These are phyloP conservation scores for Lagenorhynchus albirostris DNA, from an alignment of 2,113 vertebrate genomes.

Conservation along the genomic window DNA sequence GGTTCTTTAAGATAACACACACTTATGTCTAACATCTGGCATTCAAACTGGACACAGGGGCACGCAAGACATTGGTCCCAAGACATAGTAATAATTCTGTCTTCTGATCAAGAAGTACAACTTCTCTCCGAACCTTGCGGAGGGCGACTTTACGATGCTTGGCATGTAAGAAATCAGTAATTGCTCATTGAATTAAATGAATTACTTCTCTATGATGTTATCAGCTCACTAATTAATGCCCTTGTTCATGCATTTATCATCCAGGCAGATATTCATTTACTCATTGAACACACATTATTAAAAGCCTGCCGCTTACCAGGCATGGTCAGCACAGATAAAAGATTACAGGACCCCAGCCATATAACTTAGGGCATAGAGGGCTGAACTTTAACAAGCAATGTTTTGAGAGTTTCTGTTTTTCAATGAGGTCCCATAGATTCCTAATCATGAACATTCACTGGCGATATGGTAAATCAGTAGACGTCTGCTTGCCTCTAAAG, in stretches of 20 bases:
- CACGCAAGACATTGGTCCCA: neutral
- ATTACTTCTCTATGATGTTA: neutral
- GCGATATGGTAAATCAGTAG: too few relatives aligned
- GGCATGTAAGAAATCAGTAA: neutral
- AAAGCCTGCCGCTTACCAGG: neutral
- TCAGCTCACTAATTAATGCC: rapidly evolving
- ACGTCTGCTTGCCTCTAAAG: neutral
- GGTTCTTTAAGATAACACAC: neutral
- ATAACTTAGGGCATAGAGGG: rapidly evolving
- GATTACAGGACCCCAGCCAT: rapidly evolving
- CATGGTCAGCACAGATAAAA: neutral
- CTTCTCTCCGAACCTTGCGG: neutral
- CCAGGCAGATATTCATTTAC: neutral
- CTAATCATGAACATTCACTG: too few relatives aligned
- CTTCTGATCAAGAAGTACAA: neutral
- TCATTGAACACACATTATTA: neutral
- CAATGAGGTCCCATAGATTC: rapidly evolving
- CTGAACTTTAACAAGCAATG: neutral
- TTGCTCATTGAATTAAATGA: neutral
- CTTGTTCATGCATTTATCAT: neutral
- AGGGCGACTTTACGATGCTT: neutral
- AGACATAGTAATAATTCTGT: neutral
- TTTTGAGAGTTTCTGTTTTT: neutral
- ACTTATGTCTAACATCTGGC: neutral
- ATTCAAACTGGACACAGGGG: neutral